Percentiles rank a stretch among this genome's conserved stretches.
These are phyloP conservation scores for Heteromormyrus szaboi DNA, from an alignment of 2,797 vertebrate species.

Conservation along the genomic window DNA sequence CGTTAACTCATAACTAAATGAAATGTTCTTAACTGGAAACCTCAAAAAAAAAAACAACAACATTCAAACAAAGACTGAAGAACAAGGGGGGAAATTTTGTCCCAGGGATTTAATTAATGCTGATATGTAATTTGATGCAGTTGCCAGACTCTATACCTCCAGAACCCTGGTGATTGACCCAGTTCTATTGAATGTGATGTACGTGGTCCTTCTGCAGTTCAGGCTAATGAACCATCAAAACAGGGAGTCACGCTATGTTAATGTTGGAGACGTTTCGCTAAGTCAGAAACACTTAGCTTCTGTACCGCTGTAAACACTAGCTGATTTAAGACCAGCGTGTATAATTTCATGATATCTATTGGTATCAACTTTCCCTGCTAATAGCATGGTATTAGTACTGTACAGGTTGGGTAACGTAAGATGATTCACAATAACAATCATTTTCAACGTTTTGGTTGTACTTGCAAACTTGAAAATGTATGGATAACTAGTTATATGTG, in stretches of 20 bases:
- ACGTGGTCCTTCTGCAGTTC: not conserved
- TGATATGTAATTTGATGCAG: not conserved
- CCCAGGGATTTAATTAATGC: not conserved
- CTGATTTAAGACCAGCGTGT: not conserved
- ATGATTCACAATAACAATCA: not conserved
- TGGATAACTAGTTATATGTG: not conserved
- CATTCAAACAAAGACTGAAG: not conserved
- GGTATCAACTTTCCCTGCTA: not conserved
- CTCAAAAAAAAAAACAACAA: not conserved
- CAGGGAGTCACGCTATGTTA: not conserved
- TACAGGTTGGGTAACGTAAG: not conserved
- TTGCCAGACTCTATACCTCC: not conserved
- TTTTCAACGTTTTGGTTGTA: not conserved
- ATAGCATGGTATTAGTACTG: not conserved
- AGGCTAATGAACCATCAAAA: conserved; percentile 7
- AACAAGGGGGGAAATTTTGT: not conserved
- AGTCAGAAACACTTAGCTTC: not conserved
- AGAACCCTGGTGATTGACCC: not conserved
- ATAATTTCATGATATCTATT: not conserved
- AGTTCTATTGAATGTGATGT: not conserved
- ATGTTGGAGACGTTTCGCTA: not conserved
- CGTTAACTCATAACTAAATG: not conserved
- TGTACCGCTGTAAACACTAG: not conserved
- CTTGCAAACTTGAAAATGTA: not conserved
- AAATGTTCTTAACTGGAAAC: not conserved